A percentile compares a stretch with the other conserved stretches of the same genome.
Conservation (phyloP, 2,797 vertebrate species). For the Sebastolobus alascanus region DNA sequence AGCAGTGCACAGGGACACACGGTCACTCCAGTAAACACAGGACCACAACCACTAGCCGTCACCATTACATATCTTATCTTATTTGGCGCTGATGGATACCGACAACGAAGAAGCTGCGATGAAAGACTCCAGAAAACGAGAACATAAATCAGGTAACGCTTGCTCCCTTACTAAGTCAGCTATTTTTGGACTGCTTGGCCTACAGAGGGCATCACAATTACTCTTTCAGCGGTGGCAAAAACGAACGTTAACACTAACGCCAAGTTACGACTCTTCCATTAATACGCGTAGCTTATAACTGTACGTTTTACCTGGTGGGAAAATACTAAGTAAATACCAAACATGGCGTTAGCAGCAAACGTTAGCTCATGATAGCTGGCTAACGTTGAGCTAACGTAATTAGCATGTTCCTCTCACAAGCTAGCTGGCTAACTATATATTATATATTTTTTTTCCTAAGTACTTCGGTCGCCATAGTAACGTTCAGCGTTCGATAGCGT, state of each 20-base stretch:
- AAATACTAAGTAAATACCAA: no score
- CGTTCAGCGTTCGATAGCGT: background rate
- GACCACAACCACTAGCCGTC: background rate
- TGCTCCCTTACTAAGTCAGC: no score
- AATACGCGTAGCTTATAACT: no score
- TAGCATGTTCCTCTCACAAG: background rate
- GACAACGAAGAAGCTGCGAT: constrained; percentile 44
- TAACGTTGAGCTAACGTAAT: background rate
- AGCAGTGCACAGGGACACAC: background rate
- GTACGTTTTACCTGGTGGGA: background rate
- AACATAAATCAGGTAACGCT: constrained; percentile 66
- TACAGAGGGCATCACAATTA: accelerated
- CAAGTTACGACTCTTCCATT: background rate
- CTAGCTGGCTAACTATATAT: background rate
- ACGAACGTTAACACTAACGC: background rate
- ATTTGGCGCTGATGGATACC: constrained; percentile 9
- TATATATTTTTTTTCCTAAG: no score
- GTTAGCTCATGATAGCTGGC: background rate
- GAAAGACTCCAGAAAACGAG: constrained; percentile 55
- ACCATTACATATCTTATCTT: no score
- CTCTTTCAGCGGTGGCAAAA: background rate
- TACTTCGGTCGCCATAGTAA: background rate
- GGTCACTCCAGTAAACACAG: background rate
- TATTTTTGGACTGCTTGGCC: background rate
- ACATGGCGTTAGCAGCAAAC: no score